Evolutionary conservation across 1,140 invertebrate genomes (phyloP).

Genomic region (Zaprionus kolodkinae): DNA sequence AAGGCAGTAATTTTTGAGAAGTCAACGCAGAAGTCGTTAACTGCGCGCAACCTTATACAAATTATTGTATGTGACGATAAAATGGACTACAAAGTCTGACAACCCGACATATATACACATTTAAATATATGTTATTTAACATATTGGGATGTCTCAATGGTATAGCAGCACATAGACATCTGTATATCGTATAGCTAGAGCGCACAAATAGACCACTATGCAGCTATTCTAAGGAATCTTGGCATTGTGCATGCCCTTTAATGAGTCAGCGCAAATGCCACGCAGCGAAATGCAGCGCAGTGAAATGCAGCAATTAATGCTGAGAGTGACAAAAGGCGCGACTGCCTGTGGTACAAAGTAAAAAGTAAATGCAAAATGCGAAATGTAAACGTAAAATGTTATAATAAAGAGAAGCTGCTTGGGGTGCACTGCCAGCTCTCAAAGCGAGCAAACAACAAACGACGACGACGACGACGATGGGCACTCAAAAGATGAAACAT

Average conservation of each 20-base stretch:
- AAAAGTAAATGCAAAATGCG: conserved; percentile 39
- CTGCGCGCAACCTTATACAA: no score
- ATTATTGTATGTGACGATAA: no score
- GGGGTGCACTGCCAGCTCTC: conserved; percentile 36
- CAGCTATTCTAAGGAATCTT: conserved; percentile 37
- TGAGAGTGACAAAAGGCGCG: conserved; percentile 53
- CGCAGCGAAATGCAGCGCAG: conserved; percentile 55
- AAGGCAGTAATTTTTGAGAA: no score
- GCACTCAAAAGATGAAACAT: conserved; percentile 80
- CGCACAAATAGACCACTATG: neutral
- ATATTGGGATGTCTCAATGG: no score
- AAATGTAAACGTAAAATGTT: conserved; percentile 21
- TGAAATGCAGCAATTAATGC: conserved; percentile 24
- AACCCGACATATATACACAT: no score
- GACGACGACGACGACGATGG: conserved; percentile 27
- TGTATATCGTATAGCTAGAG: neutral
- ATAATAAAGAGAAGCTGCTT: conserved; percentile 54
- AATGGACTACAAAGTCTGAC: no score
- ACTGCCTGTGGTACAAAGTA: neutral
- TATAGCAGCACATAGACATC: no score
- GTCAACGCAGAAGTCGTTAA: no score
- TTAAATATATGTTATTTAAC: no score
- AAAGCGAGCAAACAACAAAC: conserved; percentile 59
- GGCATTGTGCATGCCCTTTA: conserved; percentile 20
- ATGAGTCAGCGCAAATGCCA: conserved; percentile 19